Evolutionary conservation across 1,140 invertebrate species (phyloP).

Genomic region (Heterodera schachtii): DNA sequence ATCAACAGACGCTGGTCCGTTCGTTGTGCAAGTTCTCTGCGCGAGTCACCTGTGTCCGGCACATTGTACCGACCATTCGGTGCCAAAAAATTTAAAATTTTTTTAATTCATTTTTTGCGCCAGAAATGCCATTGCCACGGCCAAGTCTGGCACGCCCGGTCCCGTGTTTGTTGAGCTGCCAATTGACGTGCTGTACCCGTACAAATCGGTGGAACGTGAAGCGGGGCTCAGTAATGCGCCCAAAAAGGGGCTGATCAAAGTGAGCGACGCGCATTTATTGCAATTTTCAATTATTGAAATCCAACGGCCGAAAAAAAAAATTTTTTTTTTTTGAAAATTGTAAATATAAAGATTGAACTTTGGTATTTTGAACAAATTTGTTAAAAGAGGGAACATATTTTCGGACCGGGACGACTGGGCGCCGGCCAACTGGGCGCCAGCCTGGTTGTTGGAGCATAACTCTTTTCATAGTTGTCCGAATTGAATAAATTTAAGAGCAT

Average conservation of each 20-base stretch:
- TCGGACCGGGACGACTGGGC: no score
- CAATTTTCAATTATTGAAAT: neutral
- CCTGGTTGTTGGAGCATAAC: no score
- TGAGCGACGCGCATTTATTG: no score
- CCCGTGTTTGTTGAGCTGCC: slow-evolving; percentile 75
- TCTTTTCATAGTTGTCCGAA: no score
- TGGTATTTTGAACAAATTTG: no score
- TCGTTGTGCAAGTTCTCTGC: slow-evolving; percentile 73
- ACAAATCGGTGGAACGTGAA: slow-evolving; percentile 70
- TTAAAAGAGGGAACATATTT: no score
- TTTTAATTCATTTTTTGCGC: no score
- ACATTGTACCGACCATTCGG: slow-evolving; percentile 71
- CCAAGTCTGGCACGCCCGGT: slow-evolving; percentile 73
- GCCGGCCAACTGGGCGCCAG: no score
- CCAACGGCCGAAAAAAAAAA: no score
- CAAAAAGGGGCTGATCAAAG: slow-evolving; percentile 59
- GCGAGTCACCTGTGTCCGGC: slow-evolving; percentile 68
- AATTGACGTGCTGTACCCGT: slow-evolving; percentile 74
- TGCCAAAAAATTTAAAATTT: slow-evolving; percentile 40
- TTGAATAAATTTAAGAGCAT: no score
- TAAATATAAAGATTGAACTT: no score
- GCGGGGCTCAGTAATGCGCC: slow-evolving; percentile 69
- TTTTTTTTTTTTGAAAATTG: neutral
- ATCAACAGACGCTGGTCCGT: slow-evolving; percentile 73
- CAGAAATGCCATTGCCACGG: slow-evolving; percentile 69